Conservation (phyloP, 1,140 invertebrate genomes). For the Calosoma granatense region DNA sequence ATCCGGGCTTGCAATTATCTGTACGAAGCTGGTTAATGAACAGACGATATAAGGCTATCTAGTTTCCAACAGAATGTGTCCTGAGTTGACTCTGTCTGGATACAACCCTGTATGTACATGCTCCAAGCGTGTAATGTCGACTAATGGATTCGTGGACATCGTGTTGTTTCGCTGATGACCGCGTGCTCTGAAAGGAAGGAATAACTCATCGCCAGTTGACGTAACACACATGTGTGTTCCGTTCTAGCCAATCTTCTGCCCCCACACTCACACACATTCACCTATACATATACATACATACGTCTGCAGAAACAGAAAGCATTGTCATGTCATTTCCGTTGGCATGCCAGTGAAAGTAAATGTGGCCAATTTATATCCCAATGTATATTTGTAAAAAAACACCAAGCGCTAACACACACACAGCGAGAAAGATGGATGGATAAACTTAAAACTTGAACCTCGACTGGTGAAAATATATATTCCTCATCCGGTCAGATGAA, state of each 20-base stretch:
- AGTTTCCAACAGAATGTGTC: too few species aligned
- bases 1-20: too few species aligned
- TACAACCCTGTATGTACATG: too few species aligned
- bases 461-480: slow-evolving; percentile 25
- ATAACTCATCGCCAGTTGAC: slow-evolving; percentile 1
- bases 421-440: slow-evolving; percentile 27
- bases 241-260: background rate
- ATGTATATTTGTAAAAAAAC: slow-evolving; percentile 13
- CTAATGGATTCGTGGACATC: background rate
- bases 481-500: slow-evolving; percentile 12
- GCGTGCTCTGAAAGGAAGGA: background rate
- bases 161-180: background rate
- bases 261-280: too few species aligned
- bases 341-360: background rate
- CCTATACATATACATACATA: too few species aligned
- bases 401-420: slow-evolving; percentile 22
- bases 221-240: background rate
- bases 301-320: too few species aligned
- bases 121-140: too few species aligned
- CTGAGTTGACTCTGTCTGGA: too few species aligned
- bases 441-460: slow-evolving; percentile 26
- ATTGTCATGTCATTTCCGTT: too few species aligned
- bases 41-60: too few species aligned
- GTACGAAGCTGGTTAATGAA: too few species aligned
- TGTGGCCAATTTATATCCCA: background rate